Evolutionary conservation across 2,888 invertebrate genomes (phyloP).

Genomic region (Drosophila nr. fundita): DNA sequence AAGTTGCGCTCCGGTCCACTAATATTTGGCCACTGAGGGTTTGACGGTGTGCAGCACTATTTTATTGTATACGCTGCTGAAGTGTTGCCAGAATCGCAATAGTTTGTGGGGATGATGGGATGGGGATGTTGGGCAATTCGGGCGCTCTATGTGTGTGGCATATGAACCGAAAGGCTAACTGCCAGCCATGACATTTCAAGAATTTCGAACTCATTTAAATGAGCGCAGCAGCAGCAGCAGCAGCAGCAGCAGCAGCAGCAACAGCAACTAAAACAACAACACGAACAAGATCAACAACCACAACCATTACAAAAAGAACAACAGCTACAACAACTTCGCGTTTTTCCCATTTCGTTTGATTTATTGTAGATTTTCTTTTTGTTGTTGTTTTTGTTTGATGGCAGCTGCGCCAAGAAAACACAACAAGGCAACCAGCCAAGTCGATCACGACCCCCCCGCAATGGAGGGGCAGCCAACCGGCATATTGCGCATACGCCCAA

Average conservation of each 20-base stretch:
- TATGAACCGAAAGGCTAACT: conserved; percentile 66
- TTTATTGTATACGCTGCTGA: conserved; percentile 7
- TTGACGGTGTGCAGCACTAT: conserved; percentile 19
- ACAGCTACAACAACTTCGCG: conserved; percentile 46
- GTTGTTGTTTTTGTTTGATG: conserved; percentile 27
- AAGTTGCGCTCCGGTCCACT: neutral
- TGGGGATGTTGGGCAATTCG: conserved; percentile 1
- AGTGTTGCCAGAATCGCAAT: conserved; percentile 38
- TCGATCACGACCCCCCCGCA: conserved; percentile 44
- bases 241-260: conserved; percentile 25
- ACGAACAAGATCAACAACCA: conserved; percentile 8
- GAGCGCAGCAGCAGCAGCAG: conserved; percentile 27
- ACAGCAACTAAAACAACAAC: neutral
- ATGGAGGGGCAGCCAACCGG: conserved; percentile 24
- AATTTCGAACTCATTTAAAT: conserved; percentile 73
- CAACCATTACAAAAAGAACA: conserved; percentile 9
- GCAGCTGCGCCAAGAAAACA: conserved; percentile 67
- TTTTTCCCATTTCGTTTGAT: conserved; percentile 69
- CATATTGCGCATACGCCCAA: conserved; percentile 64
- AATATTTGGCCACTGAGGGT: neutral
- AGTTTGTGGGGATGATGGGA: conserved; percentile 11
- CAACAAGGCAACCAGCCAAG: conserved; percentile 50
- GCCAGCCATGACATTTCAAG: conserved; percentile 76
- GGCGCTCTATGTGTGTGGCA: conserved; percentile 35
- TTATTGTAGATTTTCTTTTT: conserved; percentile 56